Percentiles rank a stretch among this genome's conserved stretches.
Conservation (phyloP, 1,140 invertebrate species). For the Nylanderia fulva region DNA sequence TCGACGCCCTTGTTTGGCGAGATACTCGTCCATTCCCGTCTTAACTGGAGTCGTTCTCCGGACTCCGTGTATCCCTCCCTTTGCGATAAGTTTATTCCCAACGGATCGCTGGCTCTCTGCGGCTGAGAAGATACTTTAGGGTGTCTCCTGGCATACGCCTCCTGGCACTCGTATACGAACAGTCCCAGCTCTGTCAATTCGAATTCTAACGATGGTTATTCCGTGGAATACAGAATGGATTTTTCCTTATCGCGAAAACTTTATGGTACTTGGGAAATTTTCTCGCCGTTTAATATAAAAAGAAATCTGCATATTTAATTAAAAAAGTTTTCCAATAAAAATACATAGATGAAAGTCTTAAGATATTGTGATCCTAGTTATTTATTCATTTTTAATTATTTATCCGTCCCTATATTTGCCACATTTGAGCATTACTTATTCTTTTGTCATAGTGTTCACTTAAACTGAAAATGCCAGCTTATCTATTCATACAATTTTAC, state of each 20-base stretch:
- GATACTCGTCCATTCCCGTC: slow-evolving; percentile 21
- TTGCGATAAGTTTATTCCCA: slow-evolving; percentile 21
- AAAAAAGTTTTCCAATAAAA: no score
- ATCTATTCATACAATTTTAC: slow-evolving; percentile 3
- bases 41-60: slow-evolving; percentile 37
- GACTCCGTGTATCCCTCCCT: neutral
- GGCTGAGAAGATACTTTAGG: neutral
- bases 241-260: neutral
- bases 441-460: neutral
- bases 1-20: slow-evolving; percentile 45
- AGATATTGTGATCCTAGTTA: neutral
- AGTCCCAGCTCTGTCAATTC: neutral
- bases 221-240: no score
- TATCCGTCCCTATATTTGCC: neutral
- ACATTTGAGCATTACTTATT: neutral
- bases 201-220: slow-evolving; percentile 1
- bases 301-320: no score
- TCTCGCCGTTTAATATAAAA: no score
- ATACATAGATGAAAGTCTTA: neutral
- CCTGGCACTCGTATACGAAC: neutral
- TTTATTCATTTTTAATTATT: neutral
- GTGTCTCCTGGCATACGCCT: neutral
- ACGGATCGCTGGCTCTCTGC: slow-evolving; percentile 5
- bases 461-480: neutral
- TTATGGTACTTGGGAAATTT: no score